A percentile compares a stretch with the other conserved stretches of the same genome.
Evolutionary conservation across 2,113 vertebrate species (phyloP).

Genomic region (Dromas ardeola): DNA sequence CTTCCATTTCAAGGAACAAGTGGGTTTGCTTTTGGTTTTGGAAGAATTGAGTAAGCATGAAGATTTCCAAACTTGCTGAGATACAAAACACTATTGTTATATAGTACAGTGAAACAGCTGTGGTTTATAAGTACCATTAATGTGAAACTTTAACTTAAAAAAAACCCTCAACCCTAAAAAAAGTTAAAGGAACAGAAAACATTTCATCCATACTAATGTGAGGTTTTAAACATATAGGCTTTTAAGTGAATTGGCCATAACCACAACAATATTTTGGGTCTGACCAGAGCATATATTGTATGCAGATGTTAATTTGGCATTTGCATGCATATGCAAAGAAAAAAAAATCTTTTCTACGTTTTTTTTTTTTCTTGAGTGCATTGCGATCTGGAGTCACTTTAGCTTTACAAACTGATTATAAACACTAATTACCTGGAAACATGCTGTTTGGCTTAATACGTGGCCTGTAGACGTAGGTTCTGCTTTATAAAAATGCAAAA

Average conservation of each 20-base stretch:
- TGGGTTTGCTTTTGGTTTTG: slow-evolving; percentile 17
- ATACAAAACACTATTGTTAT: slow-evolving; percentile 20
- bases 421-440: slow-evolving; percentile 55
- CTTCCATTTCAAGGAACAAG: slow-evolving; percentile 50
- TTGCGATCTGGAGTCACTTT: not conserved
- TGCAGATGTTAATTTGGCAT: slow-evolving; percentile 79
- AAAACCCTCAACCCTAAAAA: not conserved
- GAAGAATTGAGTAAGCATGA: slow-evolving; percentile 46
- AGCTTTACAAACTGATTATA: slow-evolving; percentile 55
- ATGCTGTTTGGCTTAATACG: slow-evolving; percentile 6
- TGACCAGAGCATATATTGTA: slow-evolving; percentile 71
- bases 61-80: slow-evolving; percentile 43
- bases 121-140: slow-evolving; percentile 24
- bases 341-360: slow-evolving; percentile 12
- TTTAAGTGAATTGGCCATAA: slow-evolving; percentile 78
- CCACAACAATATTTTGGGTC: slow-evolving; percentile 77
- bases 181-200: slow-evolving; percentile 56
- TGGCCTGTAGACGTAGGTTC: not conserved
- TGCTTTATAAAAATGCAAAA: not conserved
- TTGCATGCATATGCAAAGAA: slow-evolving; percentile 61
- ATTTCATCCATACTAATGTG: slow-evolving; percentile 51
- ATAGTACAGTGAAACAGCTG: slow-evolving; percentile 33
- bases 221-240: slow-evolving; percentile 61
- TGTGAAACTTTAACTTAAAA: slow-evolving; percentile 11
- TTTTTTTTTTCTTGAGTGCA: not conserved